Evolutionary conservation across 2,888 invertebrate genomes (phyloP).

Genomic region (Caenorhabditis sulstoni): DNA sequence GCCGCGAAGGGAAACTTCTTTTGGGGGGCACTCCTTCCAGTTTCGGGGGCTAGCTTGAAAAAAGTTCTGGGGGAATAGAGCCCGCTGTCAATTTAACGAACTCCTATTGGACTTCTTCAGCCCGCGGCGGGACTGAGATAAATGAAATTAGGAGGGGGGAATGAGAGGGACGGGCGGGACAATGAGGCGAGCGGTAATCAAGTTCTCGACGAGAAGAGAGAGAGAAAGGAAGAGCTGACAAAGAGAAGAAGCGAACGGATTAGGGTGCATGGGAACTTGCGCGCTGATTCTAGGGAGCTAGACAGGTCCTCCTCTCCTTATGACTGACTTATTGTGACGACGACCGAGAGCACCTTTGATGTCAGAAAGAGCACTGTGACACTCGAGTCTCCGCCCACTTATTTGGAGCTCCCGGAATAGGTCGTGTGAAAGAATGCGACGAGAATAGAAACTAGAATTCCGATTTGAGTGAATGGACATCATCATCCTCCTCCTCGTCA

Average conservation of each 20-base stretch:
- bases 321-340: too few species aligned
- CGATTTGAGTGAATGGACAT: too few species aligned
- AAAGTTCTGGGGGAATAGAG: conserved; percentile 6
- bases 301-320: too few species aligned
- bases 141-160: conserved; percentile 1
- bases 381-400: too few species aligned
- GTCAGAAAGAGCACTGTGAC: too few species aligned
- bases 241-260: conserved; percentile 9
- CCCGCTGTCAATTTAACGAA: conserved; percentile 16
- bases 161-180: not conserved
- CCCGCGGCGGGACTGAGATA: not conserved
- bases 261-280: conserved; percentile 12
- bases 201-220: not conserved
- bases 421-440: too few species aligned
- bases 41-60: too few species aligned
- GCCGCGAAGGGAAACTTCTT: not conserved
- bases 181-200: conserved; percentile 7
- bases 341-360: too few species aligned
- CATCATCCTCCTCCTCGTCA: too few species aligned
- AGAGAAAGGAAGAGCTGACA: not conserved
- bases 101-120: conserved; percentile 28
- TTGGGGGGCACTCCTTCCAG: not conserved
- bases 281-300: too few species aligned
- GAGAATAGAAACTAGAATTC: too few species aligned
- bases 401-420: too few species aligned